Conservation (phyloP, 2,113 vertebrate genomes). For the Chaetodon trifascialis region DNA sequence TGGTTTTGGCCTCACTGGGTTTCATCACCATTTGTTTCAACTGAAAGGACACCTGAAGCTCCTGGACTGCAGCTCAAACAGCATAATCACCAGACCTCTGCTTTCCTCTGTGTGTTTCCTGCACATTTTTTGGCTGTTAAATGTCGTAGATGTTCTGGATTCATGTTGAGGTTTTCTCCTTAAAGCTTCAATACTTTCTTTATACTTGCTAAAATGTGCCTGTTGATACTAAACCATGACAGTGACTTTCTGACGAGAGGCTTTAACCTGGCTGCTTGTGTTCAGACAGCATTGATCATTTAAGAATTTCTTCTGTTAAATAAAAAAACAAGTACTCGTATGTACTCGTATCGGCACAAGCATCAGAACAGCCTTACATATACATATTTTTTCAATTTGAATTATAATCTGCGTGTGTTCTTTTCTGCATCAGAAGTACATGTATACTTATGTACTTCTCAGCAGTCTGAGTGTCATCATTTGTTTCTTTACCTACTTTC, state of each 20-base stretch:
- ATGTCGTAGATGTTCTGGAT: neutral
- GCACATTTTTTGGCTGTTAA: neutral
- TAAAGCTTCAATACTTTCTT: neutral
- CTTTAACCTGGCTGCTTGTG: neutral
- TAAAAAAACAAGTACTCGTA: neutral
- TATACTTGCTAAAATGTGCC: too few species aligned
- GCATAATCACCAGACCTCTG: too few species aligned
- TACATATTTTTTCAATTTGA: neutral
- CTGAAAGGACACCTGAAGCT: too few species aligned
- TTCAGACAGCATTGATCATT: neutral
- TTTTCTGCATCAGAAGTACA: neutral
- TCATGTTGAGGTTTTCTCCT: neutral
- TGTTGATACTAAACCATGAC: neutral
- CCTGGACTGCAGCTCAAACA: neutral
- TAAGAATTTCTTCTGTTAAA: neutral
- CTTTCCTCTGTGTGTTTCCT: neutral
- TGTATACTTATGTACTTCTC: neutral
- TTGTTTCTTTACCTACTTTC: constrained; percentile 10
- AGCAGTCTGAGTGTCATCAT: neutral
- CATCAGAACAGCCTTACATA: neutral
- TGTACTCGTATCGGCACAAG: neutral
- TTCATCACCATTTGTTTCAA: neutral
- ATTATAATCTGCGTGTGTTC: neutral
- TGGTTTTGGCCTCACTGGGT: neutral
- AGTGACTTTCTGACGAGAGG: too few species aligned